Percentiles rank a stretch among this genome's conserved stretches.
Conservation (phyloP, 2,888 invertebrate species). For the Lasioglossum oenotherae region DNA sequence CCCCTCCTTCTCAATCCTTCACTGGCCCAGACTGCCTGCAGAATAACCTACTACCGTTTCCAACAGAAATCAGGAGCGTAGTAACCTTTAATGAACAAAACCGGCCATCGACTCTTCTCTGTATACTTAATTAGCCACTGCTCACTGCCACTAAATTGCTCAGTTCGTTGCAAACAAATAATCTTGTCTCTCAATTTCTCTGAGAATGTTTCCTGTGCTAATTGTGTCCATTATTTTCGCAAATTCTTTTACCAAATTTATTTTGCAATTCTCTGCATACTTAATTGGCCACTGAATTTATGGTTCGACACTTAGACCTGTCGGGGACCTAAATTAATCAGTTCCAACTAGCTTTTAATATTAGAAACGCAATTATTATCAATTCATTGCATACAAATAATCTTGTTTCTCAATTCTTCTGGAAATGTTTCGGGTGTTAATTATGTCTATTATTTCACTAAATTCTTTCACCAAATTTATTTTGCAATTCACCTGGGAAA, state of each 20-base stretch:
- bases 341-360: too few relatives aligned
- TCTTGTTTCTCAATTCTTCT: not conserved
- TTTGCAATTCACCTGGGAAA: too few relatives aligned
- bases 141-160: not conserved
- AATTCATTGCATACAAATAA: not conserved
- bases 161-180: not conserved
- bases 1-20: slow-evolving; percentile 59
- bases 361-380: not conserved
- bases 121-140: not conserved
- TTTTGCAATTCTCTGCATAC: too few relatives aligned
- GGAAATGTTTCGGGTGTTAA: not conserved
- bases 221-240: too few relatives aligned
- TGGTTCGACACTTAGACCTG: too few relatives aligned
- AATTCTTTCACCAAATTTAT: too few relatives aligned
- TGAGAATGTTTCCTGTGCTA: too few relatives aligned
- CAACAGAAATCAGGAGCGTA: slow-evolving; percentile 49
- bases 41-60: slow-evolving; percentile 47
- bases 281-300: not conserved
- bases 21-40: slow-evolving; percentile 40
- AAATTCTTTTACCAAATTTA: too few relatives aligned
- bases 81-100: slow-evolving; percentile 25
- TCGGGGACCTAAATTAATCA: not conserved
- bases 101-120: not conserved
- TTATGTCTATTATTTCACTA: too few relatives aligned
- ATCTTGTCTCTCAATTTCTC: not conserved